Evolutionary conservation across 37 sponge, comb jelly and placozoan species (phyloP).

Genomic region (Geodia barretti): DNA sequence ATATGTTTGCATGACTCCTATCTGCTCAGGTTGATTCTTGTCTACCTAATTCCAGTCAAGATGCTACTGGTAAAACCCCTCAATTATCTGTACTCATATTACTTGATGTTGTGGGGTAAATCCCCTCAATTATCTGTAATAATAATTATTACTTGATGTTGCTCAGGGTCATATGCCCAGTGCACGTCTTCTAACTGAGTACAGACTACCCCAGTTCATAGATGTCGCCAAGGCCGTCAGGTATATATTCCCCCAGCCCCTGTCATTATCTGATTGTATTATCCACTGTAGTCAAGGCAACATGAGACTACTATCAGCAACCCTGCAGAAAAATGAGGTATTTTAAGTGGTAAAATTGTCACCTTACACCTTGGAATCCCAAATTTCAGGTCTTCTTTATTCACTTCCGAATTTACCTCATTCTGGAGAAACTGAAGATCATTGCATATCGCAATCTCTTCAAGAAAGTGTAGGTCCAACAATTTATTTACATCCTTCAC

Average conservation of each 20-base stretch:
- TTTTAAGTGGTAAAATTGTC: neutral
- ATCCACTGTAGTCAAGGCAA: slow-evolving; percentile 58
- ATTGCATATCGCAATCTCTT: slow-evolving; percentile 92
- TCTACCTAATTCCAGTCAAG: slow-evolving; percentile 92
- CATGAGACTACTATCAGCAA: slow-evolving; percentile 45
- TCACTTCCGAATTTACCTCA: slow-evolving; percentile 84
- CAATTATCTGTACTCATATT: too few species aligned
- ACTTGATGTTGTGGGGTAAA: too few species aligned
- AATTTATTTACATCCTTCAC: slow-evolving; percentile 1
- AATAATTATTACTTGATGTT: neutral
- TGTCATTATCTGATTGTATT: too few species aligned
- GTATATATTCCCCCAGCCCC: slow-evolving; percentile 19
- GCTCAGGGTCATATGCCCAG: slow-evolving; percentile 74
- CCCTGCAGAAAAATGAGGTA: slow-evolving; percentile 65
- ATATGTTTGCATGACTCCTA: neutral
- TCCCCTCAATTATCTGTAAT: too few species aligned
- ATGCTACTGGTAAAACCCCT: slow-evolving; percentile 77
- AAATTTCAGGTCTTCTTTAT: slow-evolving; percentile 83
- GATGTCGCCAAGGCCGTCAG: slow-evolving; percentile 65
- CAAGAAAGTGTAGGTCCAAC: slow-evolving; percentile 87
- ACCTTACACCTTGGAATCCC: too few species aligned
- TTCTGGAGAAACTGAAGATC: slow-evolving; percentile 91
- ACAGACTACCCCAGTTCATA: slow-evolving; percentile 64
- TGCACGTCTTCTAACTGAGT: slow-evolving; percentile 59
- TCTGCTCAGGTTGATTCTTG: slow-evolving; percentile 69